Conservation (phyloP, 1,140 invertebrate genomes). For the Neodiprion virginianus region DNA sequence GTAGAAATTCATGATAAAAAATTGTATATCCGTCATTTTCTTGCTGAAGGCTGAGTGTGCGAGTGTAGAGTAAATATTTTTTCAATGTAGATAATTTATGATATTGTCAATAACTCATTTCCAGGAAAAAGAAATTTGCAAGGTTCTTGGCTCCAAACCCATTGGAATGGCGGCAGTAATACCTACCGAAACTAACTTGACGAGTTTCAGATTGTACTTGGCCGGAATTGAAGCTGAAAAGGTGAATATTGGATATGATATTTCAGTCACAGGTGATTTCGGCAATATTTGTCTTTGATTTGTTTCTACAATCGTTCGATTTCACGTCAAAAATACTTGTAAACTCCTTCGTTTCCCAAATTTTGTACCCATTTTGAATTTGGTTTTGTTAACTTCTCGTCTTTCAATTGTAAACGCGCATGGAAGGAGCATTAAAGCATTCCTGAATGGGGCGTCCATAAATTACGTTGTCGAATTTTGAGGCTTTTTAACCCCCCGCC, state of each 20-base stretch:
- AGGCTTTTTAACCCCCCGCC: too few relatives aligned
- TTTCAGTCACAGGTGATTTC: constrained; percentile 9
- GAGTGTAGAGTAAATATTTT: too few relatives aligned
- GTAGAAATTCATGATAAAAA: constrained; percentile 2
- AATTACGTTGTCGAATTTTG: too few relatives aligned
- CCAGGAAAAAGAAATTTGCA: constrained; percentile 41
- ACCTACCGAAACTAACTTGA: constrained; percentile 62
- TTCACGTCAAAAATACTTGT: not conserved
- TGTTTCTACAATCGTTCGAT: not conserved
- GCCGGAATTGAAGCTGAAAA: constrained; percentile 63
- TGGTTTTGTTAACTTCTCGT: not conserved
- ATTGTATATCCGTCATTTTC: too few relatives aligned
- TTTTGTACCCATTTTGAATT: not conserved
- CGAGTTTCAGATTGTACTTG: constrained; percentile 60
- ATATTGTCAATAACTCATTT: not conserved
- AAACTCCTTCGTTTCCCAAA: too few relatives aligned
- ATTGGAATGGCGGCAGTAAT: constrained; percentile 30
- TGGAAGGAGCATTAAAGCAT: constrained; percentile 61
- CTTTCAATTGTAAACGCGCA: constrained; percentile 38
- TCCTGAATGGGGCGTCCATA: too few relatives aligned
- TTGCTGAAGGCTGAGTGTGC: too few relatives aligned
- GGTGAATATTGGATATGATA: constrained; percentile 32
- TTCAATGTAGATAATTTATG: not conserved
- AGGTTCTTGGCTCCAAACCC: constrained; percentile 35
- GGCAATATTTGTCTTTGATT: not conserved